phyloP scores from a whole-genome alignment of 2,113 vertebrate species.

The Apteryx owenii region DNA sequence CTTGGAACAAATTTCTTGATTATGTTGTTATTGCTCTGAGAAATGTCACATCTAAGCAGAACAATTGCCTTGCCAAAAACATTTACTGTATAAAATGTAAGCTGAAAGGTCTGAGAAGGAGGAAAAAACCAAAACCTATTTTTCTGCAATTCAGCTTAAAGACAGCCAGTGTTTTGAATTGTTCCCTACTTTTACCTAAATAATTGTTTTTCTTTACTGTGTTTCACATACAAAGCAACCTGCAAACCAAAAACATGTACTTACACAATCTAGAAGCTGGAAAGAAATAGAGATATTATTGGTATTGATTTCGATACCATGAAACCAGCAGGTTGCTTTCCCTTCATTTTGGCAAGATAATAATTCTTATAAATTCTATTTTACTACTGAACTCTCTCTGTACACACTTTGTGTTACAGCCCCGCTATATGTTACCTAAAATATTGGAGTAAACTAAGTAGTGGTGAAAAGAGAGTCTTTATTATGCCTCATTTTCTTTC shows the following conservation, averaged over 20 bases:
- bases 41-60: constrained; percentile 63
- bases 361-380: constrained; percentile 19
- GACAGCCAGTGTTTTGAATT: constrained; percentile 39
- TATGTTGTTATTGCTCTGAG: constrained; percentile 31
- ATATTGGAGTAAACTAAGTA: neutral
- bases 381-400: neutral
- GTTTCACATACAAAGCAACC: constrained; percentile 64
- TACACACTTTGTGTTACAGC: neutral
- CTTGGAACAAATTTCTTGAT: constrained; percentile 40
- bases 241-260: constrained; percentile 60
- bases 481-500: constrained; percentile 8
- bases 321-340: constrained; percentile 27
- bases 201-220: constrained; percentile 53
- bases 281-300: constrained; percentile 10
- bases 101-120: constrained; percentile 31
- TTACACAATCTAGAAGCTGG: constrained; percentile 33
- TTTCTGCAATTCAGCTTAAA: constrained; percentile 4
- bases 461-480: neutral
- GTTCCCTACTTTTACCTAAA: constrained; percentile 50
- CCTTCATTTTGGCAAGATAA: constrained; percentile 35
- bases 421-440: neutral
- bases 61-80: constrained; percentile 50
- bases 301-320: constrained; percentile 16
- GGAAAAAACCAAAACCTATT: neutral
- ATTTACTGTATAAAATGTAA: constrained; percentile 53